Conservation (phyloP, 2,113 vertebrate species). For the Calyptommatus sinebrachiatus region DNA sequence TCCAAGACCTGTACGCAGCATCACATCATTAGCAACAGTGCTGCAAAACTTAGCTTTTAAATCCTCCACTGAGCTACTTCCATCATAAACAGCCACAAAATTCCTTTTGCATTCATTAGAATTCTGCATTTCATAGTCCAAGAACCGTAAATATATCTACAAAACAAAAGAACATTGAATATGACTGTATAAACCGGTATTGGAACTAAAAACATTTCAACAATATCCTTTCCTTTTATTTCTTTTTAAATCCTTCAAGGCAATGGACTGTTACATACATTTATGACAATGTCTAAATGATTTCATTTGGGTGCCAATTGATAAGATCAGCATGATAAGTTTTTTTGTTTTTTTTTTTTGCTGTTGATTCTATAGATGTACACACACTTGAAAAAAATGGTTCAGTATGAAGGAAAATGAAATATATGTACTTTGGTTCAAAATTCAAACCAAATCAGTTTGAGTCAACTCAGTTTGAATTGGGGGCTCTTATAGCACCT, state of each 20-base stretch:
- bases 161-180: constrained; percentile 38
- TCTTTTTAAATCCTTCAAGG: background rate
- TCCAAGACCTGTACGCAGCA: constrained; percentile 90
- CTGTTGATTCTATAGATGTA: too few relatives aligned
- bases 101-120: constrained; percentile 98
- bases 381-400: too few relatives aligned
- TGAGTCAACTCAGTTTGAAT: too few relatives aligned
- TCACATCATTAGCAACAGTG: constrained; percentile 96
- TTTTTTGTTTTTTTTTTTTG: too few relatives aligned
- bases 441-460: too few relatives aligned
- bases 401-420: too few relatives aligned
- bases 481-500: too few relatives aligned
- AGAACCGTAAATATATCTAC: constrained; percentile 95
- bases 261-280: background rate
- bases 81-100: constrained; percentile 97
- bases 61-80: constrained; percentile 94
- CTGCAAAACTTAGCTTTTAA: constrained; percentile 96
- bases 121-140: constrained; percentile 99
- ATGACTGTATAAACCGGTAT: constrained; percentile 1
- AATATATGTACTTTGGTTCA: too few relatives aligned
- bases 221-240: background rate
- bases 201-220: background rate
- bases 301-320: background rate
- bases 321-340: background rate
- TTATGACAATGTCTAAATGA: background rate